Percentiles rank a stretch among this genome's conserved stretches.
phyloP scores from a whole-genome alignment of 2,797 vertebrate species.

The Enteromius afrohamiltoni region DNA sequence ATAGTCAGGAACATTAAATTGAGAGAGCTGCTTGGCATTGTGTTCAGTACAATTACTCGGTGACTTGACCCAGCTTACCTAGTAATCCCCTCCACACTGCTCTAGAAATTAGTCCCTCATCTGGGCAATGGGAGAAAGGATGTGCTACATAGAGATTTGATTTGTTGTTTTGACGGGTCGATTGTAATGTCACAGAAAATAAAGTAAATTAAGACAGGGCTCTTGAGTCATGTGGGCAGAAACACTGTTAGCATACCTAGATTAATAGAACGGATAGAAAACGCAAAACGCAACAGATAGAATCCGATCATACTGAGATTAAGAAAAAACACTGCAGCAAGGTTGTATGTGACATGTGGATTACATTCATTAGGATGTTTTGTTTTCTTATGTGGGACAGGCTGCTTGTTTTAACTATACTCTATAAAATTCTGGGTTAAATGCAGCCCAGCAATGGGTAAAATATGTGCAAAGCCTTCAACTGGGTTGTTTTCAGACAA shows the following conservation, averaged over 20 bases:
- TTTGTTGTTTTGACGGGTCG: slow-evolving; percentile 25
- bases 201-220: not conserved
- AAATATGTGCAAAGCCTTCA: no score
- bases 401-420: no score
- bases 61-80: slow-evolving; percentile 42
- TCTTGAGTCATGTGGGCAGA: not conserved
- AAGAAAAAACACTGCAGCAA: not conserved
- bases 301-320: not conserved
- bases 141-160: slow-evolving; percentile 17
- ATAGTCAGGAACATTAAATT: slow-evolving; percentile 54
- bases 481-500: no score
- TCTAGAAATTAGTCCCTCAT: slow-evolving; percentile 34
- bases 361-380: no score
- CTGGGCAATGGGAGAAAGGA: slow-evolving; percentile 1
- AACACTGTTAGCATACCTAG: not conserved
- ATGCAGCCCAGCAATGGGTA: no score
- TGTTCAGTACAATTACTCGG: slow-evolving; percentile 43
- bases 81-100: slow-evolving; percentile 54
- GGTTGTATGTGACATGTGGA: no score
- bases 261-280: no score
- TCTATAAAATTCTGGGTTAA: no score
- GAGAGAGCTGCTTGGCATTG: slow-evolving; percentile 33
- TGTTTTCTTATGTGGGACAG: no score
- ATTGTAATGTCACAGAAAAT: not conserved
- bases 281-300: not conserved